Percentiles rank a stretch among this genome's conserved stretches.
Conservation (phyloP, 2,113 vertebrate genomes). For the Muntiacus reevesi region DNA sequence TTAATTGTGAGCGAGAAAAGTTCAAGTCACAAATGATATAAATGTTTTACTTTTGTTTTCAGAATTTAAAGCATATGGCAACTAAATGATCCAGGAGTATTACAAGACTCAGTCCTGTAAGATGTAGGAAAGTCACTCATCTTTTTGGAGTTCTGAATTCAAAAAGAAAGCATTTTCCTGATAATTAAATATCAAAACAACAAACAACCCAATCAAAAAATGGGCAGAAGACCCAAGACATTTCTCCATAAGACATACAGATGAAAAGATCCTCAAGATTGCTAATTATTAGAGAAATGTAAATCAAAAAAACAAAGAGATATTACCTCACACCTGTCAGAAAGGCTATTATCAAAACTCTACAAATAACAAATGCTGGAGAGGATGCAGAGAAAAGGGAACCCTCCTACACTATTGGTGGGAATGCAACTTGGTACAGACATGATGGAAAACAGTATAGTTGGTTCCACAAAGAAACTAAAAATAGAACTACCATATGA, state of each 20-base stretch:
- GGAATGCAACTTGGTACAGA: neutral
- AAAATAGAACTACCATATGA: neutral
- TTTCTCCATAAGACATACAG: neutral
- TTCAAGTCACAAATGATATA: neutral
- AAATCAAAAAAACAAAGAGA: neutral
- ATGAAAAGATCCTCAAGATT: neutral
- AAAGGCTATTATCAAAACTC: neutral
- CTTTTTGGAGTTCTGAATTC: neutral
- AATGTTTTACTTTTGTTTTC: neutral
- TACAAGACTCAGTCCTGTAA: neutral
- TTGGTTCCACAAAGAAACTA: neutral
- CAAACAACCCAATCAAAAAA: neutral
- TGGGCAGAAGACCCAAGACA: neutral
- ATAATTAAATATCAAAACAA: neutral
- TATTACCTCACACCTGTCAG: neutral
- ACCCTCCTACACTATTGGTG: neutral
- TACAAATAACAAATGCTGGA: neutral
- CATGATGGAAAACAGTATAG: neutral
- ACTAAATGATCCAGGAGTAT: neutral
- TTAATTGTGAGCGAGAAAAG: neutral
- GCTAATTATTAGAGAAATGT: neutral
- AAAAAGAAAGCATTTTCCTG: slow-evolving; percentile 19
- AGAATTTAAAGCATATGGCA: neutral
- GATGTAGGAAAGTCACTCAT: neutral
- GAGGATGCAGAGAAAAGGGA: neutral